phyloP scores from a whole-genome alignment of 2,888 invertebrate species.

The Molanna angustata region DNA sequence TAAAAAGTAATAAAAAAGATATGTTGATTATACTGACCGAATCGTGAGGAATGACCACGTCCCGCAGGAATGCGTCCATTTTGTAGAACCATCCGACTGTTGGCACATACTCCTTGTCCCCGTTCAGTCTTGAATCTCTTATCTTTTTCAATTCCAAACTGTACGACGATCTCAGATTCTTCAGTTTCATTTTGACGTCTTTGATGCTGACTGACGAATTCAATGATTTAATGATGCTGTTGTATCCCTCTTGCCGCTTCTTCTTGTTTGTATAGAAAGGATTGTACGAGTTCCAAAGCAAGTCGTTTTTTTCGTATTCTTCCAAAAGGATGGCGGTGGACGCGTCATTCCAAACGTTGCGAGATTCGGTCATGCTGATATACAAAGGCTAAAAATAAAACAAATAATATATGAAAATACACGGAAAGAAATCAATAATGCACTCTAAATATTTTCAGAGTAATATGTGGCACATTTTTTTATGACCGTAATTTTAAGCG shows the following conservation, averaged over 20 bases:
- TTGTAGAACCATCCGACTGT: slow-evolving; percentile 58
- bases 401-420: no score
- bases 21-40: slow-evolving; percentile 19
- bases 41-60: slow-evolving; percentile 49
- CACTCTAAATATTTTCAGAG: no score
- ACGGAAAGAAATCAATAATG: no score
- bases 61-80: slow-evolving; percentile 56
- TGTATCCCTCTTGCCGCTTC: slow-evolving; percentile 52
- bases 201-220: slow-evolving; percentile 52
- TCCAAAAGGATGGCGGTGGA: slow-evolving; percentile 54
- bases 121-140: slow-evolving; percentile 54
- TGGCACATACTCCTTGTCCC: slow-evolving; percentile 56
- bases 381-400: no score
- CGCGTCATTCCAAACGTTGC: slow-evolving; percentile 47
- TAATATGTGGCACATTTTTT: no score
- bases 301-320: slow-evolving; percentile 53
- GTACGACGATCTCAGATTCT: slow-evolving; percentile 54
- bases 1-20: no score
- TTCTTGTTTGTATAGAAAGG: slow-evolving; percentile 55
- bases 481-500: no score
- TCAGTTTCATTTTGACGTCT: slow-evolving; percentile 55
- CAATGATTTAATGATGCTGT: slow-evolving; percentile 51
- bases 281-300: slow-evolving; percentile 53
- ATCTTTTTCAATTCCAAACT: slow-evolving; percentile 56
- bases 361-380: slow-evolving; percentile 9